Conservation (phyloP, 2,888 invertebrate genomes). For the Melanophora roralis region DNA sequence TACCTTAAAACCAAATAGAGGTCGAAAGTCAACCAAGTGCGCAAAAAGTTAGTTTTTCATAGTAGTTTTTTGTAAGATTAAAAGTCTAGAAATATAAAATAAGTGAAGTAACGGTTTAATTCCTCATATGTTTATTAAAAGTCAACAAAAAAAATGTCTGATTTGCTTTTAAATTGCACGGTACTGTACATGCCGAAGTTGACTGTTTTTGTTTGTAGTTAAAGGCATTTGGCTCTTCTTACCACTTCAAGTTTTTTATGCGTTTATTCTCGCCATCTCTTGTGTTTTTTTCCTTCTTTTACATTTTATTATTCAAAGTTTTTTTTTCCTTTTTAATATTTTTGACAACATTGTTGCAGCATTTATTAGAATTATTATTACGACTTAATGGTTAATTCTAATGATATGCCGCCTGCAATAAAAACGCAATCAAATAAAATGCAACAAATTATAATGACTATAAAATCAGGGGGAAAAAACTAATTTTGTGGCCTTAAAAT, state of each 20-base stretch:
- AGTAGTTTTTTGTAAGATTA: too few relatives aligned
- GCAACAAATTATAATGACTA: slow-evolving; percentile 48
- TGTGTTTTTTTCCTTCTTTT: background rate
- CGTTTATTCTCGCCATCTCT: slow-evolving; percentile 40
- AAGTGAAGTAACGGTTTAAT: too few relatives aligned
- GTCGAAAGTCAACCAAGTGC: too few relatives aligned
- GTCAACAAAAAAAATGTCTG: too few relatives aligned
- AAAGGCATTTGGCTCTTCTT: slow-evolving; percentile 1
- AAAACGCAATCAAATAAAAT: slow-evolving; percentile 62
- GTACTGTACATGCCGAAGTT: background rate
- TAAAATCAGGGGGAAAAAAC: background rate
- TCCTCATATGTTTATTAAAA: too few relatives aligned
- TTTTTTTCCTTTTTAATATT: slow-evolving; percentile 1
- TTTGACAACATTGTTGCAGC: slow-evolving; percentile 72
- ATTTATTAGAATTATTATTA: slow-evolving; percentile 74
- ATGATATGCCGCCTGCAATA: slow-evolving; percentile 73
- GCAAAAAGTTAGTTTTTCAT: too few relatives aligned
- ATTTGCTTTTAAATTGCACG: too few relatives aligned
- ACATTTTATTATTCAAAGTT: slow-evolving; percentile 38
- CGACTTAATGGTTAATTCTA: slow-evolving; percentile 75
- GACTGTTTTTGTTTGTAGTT: slow-evolving; percentile 5
- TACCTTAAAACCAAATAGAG: too few relatives aligned
- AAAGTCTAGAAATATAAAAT: too few relatives aligned
- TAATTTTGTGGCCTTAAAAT: background rate
- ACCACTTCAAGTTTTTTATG: slow-evolving; percentile 46